Conservation (phyloP, 1,140 invertebrate genomes). For the Megalopta genalis region DNA sequence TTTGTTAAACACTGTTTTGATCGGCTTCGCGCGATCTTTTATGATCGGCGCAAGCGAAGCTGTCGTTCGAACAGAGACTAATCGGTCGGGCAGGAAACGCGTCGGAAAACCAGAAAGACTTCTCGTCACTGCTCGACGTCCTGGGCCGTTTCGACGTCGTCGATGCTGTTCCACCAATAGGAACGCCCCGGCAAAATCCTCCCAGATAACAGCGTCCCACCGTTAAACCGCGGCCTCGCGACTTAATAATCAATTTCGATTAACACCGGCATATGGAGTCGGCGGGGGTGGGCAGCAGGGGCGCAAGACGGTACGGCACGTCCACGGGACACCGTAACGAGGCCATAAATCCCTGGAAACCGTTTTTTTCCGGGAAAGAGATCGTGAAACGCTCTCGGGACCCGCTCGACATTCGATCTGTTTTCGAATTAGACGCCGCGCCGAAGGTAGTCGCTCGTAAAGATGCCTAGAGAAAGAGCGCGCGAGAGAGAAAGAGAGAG, state of each 20-base stretch:
- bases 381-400: constrained; percentile 5
- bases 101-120: too few species aligned
- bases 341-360: constrained; percentile 50
- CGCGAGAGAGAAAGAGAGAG: background rate
- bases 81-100: too few species aligned
- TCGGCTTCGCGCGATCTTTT: too few species aligned
- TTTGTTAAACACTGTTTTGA: too few species aligned
- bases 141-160: too few species aligned
- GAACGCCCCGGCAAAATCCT: too few species aligned
- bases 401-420: constrained; percentile 62
- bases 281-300: background rate
- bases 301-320: background rate
- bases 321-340: constrained; percentile 48
- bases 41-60: too few species aligned
- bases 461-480: constrained; percentile 34
- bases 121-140: too few species aligned
- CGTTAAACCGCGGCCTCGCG: too few species aligned
- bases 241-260: constrained; percentile 43
- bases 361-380: constrained; percentile 40
- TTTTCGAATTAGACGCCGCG: constrained; percentile 61
- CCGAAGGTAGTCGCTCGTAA: constrained; percentile 59
- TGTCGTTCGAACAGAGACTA: too few species aligned
- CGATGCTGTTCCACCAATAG: too few species aligned
- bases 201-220: too few species aligned
- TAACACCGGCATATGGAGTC: background rate